Evolutionary conservation across 2,888 invertebrate species (phyloP), one percentile per base, ranked within the genome.

Genomic region (Drosophila ustulata): DNA sequence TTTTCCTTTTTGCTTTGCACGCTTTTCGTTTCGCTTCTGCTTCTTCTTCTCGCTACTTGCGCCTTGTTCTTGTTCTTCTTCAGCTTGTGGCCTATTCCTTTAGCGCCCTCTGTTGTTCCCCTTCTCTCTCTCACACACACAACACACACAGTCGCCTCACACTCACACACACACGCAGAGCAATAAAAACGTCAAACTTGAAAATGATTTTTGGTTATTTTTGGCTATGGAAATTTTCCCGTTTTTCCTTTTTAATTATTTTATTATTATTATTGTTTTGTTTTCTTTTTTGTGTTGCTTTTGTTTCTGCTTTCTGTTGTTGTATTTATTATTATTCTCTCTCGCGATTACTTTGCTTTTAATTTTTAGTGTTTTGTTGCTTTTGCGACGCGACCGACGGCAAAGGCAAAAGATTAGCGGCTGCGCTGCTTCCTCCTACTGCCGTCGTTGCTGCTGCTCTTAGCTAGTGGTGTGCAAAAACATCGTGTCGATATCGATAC

Each of bases 141-240:
- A 68, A 37, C 80, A n/a, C 37, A 37, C 80, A 71, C 78, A 78
- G 37, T 37, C n/a, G 11, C 11, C n/a, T 11, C 11, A n/a, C 80
- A 66, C 75, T n/a, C 37, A 37, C 11, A 37, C 11, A 32, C 28
- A 32, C 37, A 45, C 43, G 23, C 43, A 45, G 9, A 45, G 28
- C 28, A 67, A 80, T 75, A 66, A 78, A 80, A 81, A 78, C 68
- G 73, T 71, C 78, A 81, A 80, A 79, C 71, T 75, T 76, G 71
- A 75, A 78, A 74, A 76, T 37, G 37, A 37, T 88, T 81, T 77
- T 80, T 66, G 70, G 75, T 74, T 79, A 88, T 83, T 79, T 74
- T 81, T 80, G 75, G 77, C 78, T 76, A 78, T 87, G 81, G 82
- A 87, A 85, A 78, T 80, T 77, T 78, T 87, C 9, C 18, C 9